A percentile compares a stretch with the other conserved stretches of the same genome.
These are phyloP conservation scores for Sandelia bainsii DNA, from an alignment of 2,797 vertebrate genomes.

Conservation along the genomic window DNA sequence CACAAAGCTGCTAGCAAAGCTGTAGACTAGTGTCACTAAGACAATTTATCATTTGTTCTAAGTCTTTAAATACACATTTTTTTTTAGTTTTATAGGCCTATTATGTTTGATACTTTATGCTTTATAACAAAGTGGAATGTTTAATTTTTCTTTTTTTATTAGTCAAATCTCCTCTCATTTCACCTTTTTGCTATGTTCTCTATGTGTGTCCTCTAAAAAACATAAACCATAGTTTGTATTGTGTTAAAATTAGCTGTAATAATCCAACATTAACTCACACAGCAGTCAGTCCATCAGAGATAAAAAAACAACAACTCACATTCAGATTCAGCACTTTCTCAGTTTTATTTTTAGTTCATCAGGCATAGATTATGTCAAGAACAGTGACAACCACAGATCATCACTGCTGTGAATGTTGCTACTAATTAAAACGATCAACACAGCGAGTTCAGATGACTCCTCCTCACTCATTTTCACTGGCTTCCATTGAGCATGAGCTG, in stretches of 20 bases:
- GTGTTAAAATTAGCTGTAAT: too few relatives aligned
- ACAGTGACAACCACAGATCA: conserved; percentile 78
- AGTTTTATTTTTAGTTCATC: conserved; percentile 78
- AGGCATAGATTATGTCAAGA: conserved; percentile 83
- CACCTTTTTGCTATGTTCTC: background rate
- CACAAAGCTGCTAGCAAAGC: too few relatives aligned
- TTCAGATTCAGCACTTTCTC: conserved; percentile 73
- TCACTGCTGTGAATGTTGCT: conserved; percentile 79
- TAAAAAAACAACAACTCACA: conserved; percentile 45
- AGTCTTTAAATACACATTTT: too few relatives aligned
- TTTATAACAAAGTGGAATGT: too few relatives aligned
- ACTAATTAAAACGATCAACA: conserved; percentile 76
- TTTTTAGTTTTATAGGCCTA: too few relatives aligned
- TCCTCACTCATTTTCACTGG: conserved; percentile 34
- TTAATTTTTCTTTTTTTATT: too few relatives aligned
- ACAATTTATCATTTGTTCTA: too few relatives aligned
- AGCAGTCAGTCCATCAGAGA: background rate
- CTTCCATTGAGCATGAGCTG: conserved; percentile 54
- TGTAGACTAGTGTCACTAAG: too few relatives aligned
- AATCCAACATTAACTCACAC: background rate
- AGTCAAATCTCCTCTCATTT: too few relatives aligned
- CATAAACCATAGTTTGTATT: background rate
- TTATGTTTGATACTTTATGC: too few relatives aligned
- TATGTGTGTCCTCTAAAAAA: background rate
- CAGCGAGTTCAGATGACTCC: conserved; percentile 68